Base-by-base conservation (phyloP, 1,140 invertebrate genomes). In the Neodiprion virginianus region DNA sequence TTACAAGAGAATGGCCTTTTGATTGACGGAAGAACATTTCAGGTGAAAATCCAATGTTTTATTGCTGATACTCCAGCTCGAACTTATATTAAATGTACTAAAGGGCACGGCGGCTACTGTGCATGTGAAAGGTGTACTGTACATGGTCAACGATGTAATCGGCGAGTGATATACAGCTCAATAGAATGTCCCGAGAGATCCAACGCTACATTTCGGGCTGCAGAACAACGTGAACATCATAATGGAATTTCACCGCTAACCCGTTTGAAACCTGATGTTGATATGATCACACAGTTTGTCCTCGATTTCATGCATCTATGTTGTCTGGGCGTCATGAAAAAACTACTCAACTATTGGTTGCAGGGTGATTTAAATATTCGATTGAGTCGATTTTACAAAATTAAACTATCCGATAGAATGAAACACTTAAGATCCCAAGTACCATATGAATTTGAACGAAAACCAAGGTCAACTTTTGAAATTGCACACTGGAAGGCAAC, bases 401-500 rank as follows among this genome's bases (percentile, higher is more conserved):
- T 3, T 7, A 68, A 76, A 76, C 23, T 76, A 28, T 76, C 72
- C 7, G 65, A 21, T 48, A 12, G 72, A 21, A 23, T 76, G n/a
- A 3, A 49, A 67, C 21, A 28, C n/a, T 70, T 76, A 14, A 53
- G n/a, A 53, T 53, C 50, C 50, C n/a, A 11, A 10, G 69, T 78
- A 7, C 75, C 75, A 48, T 21, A 21, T 11, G 77, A 78, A 69
- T 76, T 78, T 66, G 73, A 78, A 21, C 17, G 17, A 21, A 21
- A 21, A 21, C 17, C 17, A 48, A 68, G 77, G 61, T 74, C 74
- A 53, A 70, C 12, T 8, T 72, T 77, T 50, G 70, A 74, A 66
- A 21, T 79, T 28, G 47, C 53, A 3, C 72, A 79, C 61, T 74
- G 53, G 76, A 79, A 79, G 65, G 77, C 77, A 11, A 75, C 72